A percentile compares a stretch with the other conserved stretches of the same genome.
Evolutionary conservation across 1,140 invertebrate genomes (phyloP).

Genomic region (Lineus longissimus): DNA sequence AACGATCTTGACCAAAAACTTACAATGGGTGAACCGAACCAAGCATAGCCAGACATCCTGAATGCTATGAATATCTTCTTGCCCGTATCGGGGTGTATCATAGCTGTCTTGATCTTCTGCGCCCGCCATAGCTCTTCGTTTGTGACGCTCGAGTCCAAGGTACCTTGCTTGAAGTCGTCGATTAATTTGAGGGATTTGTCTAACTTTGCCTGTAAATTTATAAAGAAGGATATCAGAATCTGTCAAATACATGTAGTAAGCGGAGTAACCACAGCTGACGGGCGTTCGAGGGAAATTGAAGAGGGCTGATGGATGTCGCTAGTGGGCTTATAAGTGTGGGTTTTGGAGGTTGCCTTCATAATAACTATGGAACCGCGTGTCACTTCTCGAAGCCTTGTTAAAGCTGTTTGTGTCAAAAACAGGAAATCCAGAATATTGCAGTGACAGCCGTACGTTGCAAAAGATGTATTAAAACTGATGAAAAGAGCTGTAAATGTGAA

Average conservation of each 20-base stretch:
- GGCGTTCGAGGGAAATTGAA: too few species aligned
- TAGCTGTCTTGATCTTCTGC: constrained; percentile 57
- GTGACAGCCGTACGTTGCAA: background rate
- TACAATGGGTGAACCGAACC: constrained; percentile 58
- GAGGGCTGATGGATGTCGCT: too few species aligned
- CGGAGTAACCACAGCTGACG: too few species aligned
- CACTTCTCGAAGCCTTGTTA: too few species aligned
- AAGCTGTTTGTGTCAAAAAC: background rate
- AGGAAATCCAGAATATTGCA: background rate
- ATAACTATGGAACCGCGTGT: too few species aligned
- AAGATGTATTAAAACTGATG: too few species aligned
- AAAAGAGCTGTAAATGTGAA: background rate
- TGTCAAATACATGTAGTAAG: too few species aligned
- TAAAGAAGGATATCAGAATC: background rate
- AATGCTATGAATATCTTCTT: constrained; percentile 58
- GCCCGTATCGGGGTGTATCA: constrained; percentile 58
- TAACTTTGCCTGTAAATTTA: constrained; percentile 44
- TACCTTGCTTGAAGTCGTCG: constrained; percentile 45
- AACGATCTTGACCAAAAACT: constrained; percentile 20
- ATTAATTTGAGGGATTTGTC: constrained; percentile 46
- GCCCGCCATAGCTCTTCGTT: constrained; percentile 56
- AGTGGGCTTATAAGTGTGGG: too few species aligned
- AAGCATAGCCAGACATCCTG: constrained; percentile 58
- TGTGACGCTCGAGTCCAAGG: constrained; percentile 33
- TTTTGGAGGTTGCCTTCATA: too few species aligned